Percentiles rank a stretch among this genome's conserved stretches.
Evolutionary conservation across 2,888 invertebrate genomes (phyloP).

Genomic region (Amblyjoppa proteus): DNA sequence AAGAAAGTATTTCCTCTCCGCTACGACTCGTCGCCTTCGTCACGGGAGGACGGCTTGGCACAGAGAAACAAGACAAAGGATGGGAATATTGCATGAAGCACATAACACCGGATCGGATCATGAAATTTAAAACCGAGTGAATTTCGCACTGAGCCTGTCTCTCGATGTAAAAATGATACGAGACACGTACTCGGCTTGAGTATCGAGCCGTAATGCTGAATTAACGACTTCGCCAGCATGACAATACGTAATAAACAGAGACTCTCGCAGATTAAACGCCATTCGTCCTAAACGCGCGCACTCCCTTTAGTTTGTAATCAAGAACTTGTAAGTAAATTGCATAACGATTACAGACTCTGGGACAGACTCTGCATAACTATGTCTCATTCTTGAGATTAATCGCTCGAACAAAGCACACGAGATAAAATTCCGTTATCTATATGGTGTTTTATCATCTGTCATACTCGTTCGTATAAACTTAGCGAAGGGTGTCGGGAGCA

Average conservation of each 20-base stretch:
- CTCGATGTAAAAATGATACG: not conserved
- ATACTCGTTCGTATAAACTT: not conserved
- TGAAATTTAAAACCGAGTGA: not conserved
- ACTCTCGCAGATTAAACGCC: too few relatives aligned
- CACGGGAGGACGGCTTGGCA: not conserved
- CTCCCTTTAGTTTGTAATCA: too few relatives aligned
- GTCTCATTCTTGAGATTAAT: not conserved
- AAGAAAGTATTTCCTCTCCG: slow-evolving; percentile 70
- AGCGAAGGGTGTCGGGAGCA: not conserved
- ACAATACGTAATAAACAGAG: too few relatives aligned
- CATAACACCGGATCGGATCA: not conserved
- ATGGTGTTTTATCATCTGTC: not conserved
- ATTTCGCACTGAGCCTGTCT: not conserved
- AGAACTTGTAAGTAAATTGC: too few relatives aligned
- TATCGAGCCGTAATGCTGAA: too few relatives aligned
- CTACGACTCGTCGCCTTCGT: slow-evolving; percentile 23
- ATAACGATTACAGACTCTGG: too few relatives aligned
- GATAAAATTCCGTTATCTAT: not conserved
- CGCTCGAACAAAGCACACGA: not conserved
- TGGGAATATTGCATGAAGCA: not conserved
- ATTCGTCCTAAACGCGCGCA: too few relatives aligned
- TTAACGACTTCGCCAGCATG: too few relatives aligned
- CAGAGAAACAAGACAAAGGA: not conserved
- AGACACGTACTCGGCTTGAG: too few relatives aligned
- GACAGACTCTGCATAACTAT: not conserved